Base-by-base conservation (phyloP, 2,888 invertebrate genomes). In the Drosophila subsilvestris region DNA sequence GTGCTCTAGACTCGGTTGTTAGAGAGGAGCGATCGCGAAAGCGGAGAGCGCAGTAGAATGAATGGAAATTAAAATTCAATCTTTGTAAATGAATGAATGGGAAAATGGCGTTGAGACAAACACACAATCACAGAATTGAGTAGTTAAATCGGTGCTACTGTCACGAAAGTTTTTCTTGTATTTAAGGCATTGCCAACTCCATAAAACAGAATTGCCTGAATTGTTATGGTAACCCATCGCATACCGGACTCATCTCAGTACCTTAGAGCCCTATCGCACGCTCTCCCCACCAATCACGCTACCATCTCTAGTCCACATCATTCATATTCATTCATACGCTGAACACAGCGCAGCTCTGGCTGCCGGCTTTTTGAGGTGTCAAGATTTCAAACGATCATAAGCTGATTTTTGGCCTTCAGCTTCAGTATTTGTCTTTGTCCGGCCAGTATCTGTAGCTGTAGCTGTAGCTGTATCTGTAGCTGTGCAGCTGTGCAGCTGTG, bases 331-430 rank as follows among this genome's bases (percentile, higher is more conserved):
- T 55, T 72, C 74, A 74, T 74, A 69, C 69, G 63, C 62, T 48
- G 47, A 27, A 50, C 37, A 49, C 49, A 42, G 55, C 48, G 57
- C 37, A 53, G 56, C 70, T 56, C 47, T 69, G 55, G 42, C 47
- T 50, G 62, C 27, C 47, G 51, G 56, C 63, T 65, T 43, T 51
- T 58, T 68, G 68, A 76, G 75, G 69, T 78, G 85, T 81, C 78
- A 80, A 75, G 65, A 63, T 71, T 74, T 74, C 75, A 82, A 82
- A 67, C 75, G 83, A 82, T 82, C 78, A 71, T 82, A 85, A 86
- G 84, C 84, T 86, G 76, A 77, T 79, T 85, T 83, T 78, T 78
- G 76, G 81, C 81, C 77, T 86, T 80, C 76, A 75, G 71, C 70
- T 37, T 37, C 45, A 57, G 50, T 74, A 67, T 73, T 68, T 81